Evolutionary conservation across 2,113 vertebrate species (phyloP).

Genomic region (Dissostichus mawsoni): DNA sequence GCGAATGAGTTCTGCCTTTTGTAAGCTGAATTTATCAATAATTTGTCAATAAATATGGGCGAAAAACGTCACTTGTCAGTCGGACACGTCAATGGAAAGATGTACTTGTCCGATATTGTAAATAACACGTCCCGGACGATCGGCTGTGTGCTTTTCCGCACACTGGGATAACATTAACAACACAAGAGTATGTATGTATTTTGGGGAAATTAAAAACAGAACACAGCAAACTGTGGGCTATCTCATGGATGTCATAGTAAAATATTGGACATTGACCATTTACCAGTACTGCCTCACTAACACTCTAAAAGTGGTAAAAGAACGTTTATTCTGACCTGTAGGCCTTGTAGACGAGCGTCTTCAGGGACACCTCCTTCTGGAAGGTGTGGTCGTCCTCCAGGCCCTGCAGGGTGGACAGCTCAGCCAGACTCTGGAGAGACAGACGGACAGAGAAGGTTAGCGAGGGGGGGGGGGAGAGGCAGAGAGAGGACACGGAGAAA

Average conservation of each 20-base stretch:
- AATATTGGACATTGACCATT: not conserved
- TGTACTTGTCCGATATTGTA: too few relatives aligned
- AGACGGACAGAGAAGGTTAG: not conserved
- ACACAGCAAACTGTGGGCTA: not conserved
- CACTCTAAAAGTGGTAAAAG: not conserved
- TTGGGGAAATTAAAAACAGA: not conserved
- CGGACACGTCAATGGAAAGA: too few relatives aligned
- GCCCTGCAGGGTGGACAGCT: slow-evolving; percentile 93
- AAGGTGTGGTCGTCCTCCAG: slow-evolving; percentile 95
- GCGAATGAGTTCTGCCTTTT: too few relatives aligned
- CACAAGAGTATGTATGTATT: too few relatives aligned
- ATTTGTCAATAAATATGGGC: too few relatives aligned
- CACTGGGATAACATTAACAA: not conserved
- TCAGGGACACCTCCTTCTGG: slow-evolving; percentile 94
- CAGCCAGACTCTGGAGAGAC: slow-evolving; percentile 90
- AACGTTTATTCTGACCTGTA: slow-evolving; percentile 86
- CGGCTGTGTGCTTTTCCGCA: too few relatives aligned
- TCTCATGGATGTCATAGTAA: not conserved
- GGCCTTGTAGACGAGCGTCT: slow-evolving; percentile 95
- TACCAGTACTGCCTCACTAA: not conserved
- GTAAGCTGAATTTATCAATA: too few relatives aligned
- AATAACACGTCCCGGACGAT: too few relatives aligned
- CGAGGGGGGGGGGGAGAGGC: not conserved
- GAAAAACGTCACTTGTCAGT: too few relatives aligned
- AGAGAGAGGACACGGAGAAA: accelerated